A percentile compares a stretch with the other conserved stretches of the same genome.
Evolutionary conservation across 2,797 vertebrate genomes (phyloP).

Genomic region (Denticeps clupeoides): DNA sequence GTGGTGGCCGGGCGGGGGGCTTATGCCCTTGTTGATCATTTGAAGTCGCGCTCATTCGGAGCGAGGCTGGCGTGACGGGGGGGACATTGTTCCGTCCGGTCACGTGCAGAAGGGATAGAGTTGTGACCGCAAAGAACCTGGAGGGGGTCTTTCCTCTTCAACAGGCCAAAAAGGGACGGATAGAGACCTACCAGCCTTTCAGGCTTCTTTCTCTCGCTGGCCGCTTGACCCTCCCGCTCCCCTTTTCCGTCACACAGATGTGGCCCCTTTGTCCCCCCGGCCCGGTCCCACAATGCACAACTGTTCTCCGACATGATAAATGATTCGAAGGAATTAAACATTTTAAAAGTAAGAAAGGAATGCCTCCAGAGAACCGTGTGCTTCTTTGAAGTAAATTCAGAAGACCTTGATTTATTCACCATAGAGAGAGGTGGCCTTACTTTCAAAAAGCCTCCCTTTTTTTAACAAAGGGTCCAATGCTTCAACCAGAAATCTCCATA

Average conservation of each 20-base stretch:
- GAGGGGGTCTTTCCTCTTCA: conserved; percentile 18
- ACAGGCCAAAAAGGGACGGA: conserved; percentile 9
- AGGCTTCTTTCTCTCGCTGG: neutral
- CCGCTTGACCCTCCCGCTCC: neutral
- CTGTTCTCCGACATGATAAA: conserved; percentile 11
- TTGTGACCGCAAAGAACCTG: conserved; percentile 13
- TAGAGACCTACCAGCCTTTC: conserved; percentile 12
- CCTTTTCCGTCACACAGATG: conserved; percentile 1
- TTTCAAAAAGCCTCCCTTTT: too few relatives aligned
- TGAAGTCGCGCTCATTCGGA: conserved; percentile 1
- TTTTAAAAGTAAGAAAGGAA: neutral
- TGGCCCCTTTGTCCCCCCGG: conserved; percentile 5
- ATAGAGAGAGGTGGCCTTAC: too few relatives aligned
- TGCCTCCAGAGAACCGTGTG: too few relatives aligned
- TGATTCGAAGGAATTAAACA: conserved; percentile 3
- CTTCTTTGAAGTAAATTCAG: too few relatives aligned
- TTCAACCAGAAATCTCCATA: too few relatives aligned
- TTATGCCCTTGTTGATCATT: conserved; percentile 11
- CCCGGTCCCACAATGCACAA: conserved; percentile 8
- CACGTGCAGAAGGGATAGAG: conserved; percentile 17
- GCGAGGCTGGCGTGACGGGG: conserved; percentile 2
- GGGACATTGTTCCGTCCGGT: conserved; percentile 12
- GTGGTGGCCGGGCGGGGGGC: neutral
- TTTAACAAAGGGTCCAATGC: too few relatives aligned
- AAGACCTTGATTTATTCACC: too few relatives aligned